These are phyloP conservation scores for Guaruba guarouba DNA, from an alignment of 2,113 vertebrate genomes.

Conservation along the genomic window DNA sequence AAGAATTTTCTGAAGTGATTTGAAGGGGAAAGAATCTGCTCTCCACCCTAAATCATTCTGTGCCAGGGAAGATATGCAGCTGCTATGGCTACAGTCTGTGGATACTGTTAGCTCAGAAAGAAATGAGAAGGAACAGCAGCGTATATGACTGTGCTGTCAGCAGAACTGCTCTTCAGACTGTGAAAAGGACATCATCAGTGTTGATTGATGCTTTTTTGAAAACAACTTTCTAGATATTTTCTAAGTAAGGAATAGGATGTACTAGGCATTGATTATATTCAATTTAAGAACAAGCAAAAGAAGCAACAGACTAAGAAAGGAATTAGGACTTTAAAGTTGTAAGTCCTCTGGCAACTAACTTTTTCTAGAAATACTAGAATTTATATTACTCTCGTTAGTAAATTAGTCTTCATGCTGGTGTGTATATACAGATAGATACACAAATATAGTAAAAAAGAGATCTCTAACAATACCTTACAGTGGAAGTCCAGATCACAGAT, in stretches of 20 bases:
- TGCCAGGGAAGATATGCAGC: constrained; percentile 58
- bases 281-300: neutral
- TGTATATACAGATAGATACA: neutral
- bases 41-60: constrained; percentile 41
- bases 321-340: neutral
- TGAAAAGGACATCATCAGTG: neutral
- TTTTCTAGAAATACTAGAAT: neutral
- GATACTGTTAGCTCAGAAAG: neutral
- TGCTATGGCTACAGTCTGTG: constrained; percentile 39
- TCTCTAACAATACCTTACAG: neutral
- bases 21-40: constrained; percentile 59
- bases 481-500: neutral
- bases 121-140: neutral
- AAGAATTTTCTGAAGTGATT: constrained; percentile 52
- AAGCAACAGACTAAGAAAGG: neutral
- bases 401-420: neutral
- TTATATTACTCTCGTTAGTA: neutral
- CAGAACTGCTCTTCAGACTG: neutral
- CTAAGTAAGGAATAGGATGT: neutral
- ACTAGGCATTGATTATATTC: neutral
- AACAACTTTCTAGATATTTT: neutral
- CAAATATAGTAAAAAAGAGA: neutral
- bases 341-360: neutral
- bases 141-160: neutral
- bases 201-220: neutral